Evolutionary conservation across 1,140 invertebrate genomes (phyloP), one percentile per base, ranked within the genome.

Genomic region (Acromyrmex heyeri): DNA sequence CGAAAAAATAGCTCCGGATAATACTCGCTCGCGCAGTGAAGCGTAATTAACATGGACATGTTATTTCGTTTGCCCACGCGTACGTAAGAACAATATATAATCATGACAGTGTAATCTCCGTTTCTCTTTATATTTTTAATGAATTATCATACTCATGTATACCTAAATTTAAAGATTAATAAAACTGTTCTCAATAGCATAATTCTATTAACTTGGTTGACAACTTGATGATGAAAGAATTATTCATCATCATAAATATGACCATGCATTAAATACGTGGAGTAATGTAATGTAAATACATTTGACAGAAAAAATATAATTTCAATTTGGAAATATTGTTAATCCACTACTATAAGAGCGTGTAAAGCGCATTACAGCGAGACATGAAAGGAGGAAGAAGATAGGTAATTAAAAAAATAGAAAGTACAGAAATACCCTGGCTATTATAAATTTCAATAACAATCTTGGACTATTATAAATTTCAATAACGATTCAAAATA

Each of bases 371-470:
- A n/a, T 62, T 62, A 78, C 44, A 21, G 12, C 10, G 14, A 27
- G 16, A 18, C 27, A 10, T 21, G 34, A 57, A 30, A 21, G 18
- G 18, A 16, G 21, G 53, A 50, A 50, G 64, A 59, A n/a, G 21
- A 24, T 55, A 10, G 14, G 27, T 57, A 44, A 69, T 70, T 59
- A 38, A 59, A 76, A 79, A 38, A 65, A 34, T 16, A 69, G 30
- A 69, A 55, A 70, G 21, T 44, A n/a, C 21, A 53, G 14, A 67
- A 67, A 24, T 10, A n/a, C 27, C 21, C 34, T 5, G 62, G 50
- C 34, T 44, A 44, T 16, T 16, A 81, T 81, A 70, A 70, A 70
- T 70, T 81, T 81, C 78, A 81, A 75, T 75, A 62, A 83, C 69
- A 55, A 73, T 48, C 61, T 38, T 44, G 6, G 62, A 34, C 34